phyloP scores from a whole-genome alignment of 1,140 invertebrate genomes.

The Aporrectodea caliginosa region DNA sequence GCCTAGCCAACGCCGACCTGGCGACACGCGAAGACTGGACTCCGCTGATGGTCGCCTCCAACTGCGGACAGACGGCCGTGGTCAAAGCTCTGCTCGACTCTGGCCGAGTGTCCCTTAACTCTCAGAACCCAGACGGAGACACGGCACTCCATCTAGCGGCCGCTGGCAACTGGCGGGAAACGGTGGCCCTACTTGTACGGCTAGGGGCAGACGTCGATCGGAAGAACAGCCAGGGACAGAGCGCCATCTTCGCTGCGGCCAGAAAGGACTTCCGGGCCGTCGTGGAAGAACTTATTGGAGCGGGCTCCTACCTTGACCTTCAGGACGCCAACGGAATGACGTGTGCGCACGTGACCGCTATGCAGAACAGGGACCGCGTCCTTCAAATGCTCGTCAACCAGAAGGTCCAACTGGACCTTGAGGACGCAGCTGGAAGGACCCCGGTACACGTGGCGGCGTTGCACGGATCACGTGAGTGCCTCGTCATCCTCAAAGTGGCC shows the following conservation, averaged over 20 bases:
- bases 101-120: slow-evolving; percentile 39
- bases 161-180: slow-evolving; percentile 33
- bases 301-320: slow-evolving; percentile 15
- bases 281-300: slow-evolving; percentile 8
- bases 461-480: slow-evolving; percentile 33
- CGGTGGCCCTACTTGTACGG: slow-evolving; percentile 36
- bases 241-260: slow-evolving; percentile 15
- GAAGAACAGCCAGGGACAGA: slow-evolving; percentile 17
- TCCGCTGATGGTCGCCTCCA: slow-evolving; percentile 20
- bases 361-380: slow-evolving; percentile 33
- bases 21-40: slow-evolving; percentile 19
- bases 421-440: slow-evolving; percentile 13
- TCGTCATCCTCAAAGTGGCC: slow-evolving; percentile 27
- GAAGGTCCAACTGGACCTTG: slow-evolving; percentile 5
- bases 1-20: slow-evolving; percentile 3
- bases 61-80: background rate
- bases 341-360: slow-evolving; percentile 37
- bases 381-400: slow-evolving; percentile 35
- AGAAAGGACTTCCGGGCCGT: slow-evolving; percentile 12
- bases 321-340: slow-evolving; percentile 41
- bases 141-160: slow-evolving; percentile 39
- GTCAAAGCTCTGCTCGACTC: slow-evolving; percentile 36
- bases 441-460: slow-evolving; percentile 36
- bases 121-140: slow-evolving; percentile 38
- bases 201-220: slow-evolving; percentile 12